phyloP scores from a whole-genome alignment of 2,888 invertebrate species.

The Anaspis maculata region DNA sequence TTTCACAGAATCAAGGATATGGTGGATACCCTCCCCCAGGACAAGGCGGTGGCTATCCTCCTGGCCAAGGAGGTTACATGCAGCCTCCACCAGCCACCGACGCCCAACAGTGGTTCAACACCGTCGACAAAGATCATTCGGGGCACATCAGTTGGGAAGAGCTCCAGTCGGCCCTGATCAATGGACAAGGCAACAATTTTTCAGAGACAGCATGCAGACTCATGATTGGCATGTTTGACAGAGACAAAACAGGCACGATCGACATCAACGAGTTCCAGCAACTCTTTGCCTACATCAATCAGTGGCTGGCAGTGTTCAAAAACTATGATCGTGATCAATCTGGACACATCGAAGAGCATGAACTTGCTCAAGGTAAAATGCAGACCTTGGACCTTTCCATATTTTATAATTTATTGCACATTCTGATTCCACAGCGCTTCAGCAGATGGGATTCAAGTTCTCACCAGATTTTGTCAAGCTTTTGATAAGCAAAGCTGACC shows the following conservation, averaged over 20 bases:
- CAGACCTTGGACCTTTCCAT: too few relatives aligned
- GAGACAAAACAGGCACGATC: slow-evolving; percentile 75
- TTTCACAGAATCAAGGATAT: too few relatives aligned
- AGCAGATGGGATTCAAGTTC: slow-evolving; percentile 84
- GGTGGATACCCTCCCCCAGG: too few relatives aligned
- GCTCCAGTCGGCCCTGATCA: slow-evolving; percentile 71
- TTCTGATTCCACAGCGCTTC: slow-evolving; percentile 65
- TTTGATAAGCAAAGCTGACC: slow-evolving; percentile 62
- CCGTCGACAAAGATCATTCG: slow-evolving; percentile 76
- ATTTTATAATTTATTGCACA: too few relatives aligned
- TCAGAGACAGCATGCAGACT: slow-evolving; percentile 75
- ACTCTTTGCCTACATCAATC: slow-evolving; percentile 78
- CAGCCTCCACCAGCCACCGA: too few relatives aligned
- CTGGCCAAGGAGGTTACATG: too few relatives aligned
- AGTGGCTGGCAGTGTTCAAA: slow-evolving; percentile 80
- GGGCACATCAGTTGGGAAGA: slow-evolving; percentile 73
- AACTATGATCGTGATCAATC: slow-evolving; percentile 80
- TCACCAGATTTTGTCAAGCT: slow-evolving; percentile 69
- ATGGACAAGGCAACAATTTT: slow-evolving; percentile 77
- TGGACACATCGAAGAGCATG: slow-evolving; percentile 73
- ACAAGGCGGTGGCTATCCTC: too few relatives aligned
- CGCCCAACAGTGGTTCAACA: slow-evolving; percentile 72
- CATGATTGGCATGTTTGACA: slow-evolving; percentile 90
- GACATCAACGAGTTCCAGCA: slow-evolving; percentile 78
- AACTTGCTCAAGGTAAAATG: slow-evolving; percentile 67